phyloP scores from a whole-genome alignment of 2,888 invertebrate species.

The Gortyna flavago region DNA sequence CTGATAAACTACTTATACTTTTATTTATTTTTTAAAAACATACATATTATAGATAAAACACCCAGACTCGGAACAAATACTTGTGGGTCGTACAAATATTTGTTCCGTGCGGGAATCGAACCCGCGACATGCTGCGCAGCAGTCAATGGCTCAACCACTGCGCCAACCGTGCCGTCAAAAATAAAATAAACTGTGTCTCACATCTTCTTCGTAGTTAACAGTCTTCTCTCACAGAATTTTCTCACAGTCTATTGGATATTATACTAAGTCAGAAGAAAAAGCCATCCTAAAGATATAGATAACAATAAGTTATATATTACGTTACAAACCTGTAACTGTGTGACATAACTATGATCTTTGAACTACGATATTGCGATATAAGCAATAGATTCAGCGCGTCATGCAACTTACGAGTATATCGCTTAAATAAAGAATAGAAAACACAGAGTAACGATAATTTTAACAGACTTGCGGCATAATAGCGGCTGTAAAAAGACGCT shows the following conservation, averaged over 20 bases:
- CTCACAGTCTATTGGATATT: neutral
- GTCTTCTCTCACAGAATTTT: no score
- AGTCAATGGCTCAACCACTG: no score
- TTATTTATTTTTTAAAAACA: no score
- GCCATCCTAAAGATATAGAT: neutral
- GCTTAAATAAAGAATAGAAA: neutral
- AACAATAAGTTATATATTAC: neutral
- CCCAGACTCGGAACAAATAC: no score
- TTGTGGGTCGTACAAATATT: no score
- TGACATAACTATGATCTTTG: conserved; percentile 26
- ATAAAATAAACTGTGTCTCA: neutral
- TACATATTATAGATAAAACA: no score
- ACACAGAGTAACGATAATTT: neutral
- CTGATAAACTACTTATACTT: no score
- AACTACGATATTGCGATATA: neutral
- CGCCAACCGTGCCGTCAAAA: no score
- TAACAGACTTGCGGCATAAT: neutral
- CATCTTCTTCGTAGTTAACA: no score
- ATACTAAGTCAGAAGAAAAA: conserved; percentile 1
- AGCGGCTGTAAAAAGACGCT: neutral
- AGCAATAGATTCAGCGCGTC: neutral
- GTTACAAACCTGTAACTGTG: neutral
- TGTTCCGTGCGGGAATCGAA: no score
- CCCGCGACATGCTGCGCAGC: no score
- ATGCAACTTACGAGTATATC: neutral